Evolutionary conservation across 2,888 invertebrate species (phyloP).

Genomic region (Lepas anatifera): DNA sequence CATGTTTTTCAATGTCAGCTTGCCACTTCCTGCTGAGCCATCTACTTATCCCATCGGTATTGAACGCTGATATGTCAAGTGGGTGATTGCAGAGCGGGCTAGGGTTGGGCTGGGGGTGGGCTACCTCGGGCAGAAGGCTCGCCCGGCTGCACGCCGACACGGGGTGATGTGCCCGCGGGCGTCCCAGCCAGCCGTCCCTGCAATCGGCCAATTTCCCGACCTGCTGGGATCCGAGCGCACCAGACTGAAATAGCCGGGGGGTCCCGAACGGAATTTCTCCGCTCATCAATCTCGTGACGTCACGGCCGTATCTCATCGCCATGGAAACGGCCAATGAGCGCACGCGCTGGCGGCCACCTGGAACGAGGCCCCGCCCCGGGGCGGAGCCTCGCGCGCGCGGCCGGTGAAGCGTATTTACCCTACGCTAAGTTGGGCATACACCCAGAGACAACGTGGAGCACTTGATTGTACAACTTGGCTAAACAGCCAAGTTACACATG

Average conservation of each 20-base stretch:
- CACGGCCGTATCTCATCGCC: constrained; percentile 9
- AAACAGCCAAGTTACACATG: constrained; percentile 13
- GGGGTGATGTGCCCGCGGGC: too few relatives aligned
- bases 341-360: neutral
- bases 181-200: too few relatives aligned
- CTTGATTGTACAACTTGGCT: constrained; percentile 14
- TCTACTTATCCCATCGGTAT: too few relatives aligned
- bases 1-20: too few relatives aligned
- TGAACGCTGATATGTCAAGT: too few relatives aligned
- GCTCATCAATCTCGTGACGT: constrained; percentile 6
- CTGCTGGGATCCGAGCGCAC: too few relatives aligned
- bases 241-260: neutral
- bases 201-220: neutral
- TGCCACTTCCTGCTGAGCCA: too few relatives aligned
- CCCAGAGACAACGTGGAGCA: constrained; percentile 9
- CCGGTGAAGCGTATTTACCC: constrained; percentile 10
- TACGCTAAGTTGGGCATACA: constrained; percentile 12
- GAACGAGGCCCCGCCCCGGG: constrained; percentile 7
- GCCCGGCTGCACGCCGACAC: too few relatives aligned
- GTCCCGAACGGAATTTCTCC: neutral
- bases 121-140: too few relatives aligned
- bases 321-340: constrained; percentile 10
- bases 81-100: too few relatives aligned
- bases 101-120: too few relatives aligned
- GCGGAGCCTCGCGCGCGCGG: neutral